These are phyloP conservation scores for Acromyrmex charruanus DNA, from an alignment of 1,140 invertebrate genomes.

Conservation along the genomic window DNA sequence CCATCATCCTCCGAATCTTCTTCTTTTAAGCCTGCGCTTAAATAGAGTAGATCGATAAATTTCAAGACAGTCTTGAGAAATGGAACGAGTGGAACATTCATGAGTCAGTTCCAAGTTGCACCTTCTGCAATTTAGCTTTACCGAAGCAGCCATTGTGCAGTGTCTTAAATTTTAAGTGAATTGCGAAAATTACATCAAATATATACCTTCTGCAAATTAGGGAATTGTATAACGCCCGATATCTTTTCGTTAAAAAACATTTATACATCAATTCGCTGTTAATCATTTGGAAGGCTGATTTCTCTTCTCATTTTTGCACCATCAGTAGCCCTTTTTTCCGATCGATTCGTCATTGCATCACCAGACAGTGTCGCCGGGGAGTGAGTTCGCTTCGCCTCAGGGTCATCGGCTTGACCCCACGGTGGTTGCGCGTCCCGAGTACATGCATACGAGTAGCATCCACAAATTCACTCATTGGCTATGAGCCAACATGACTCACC, in stretches of 20 bases:
- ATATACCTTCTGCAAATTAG: background rate
- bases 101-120: background rate
- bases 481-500: constrained; percentile 84
- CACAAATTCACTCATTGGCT: constrained; percentile 78
- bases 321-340: background rate
- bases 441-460: constrained; percentile 64
- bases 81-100: constrained; percentile 11
- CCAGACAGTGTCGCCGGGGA: background rate
- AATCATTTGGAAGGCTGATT: background rate
- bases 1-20: constrained; percentile 16
- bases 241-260: background rate
- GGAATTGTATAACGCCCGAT: background rate
- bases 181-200: background rate
- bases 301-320: background rate
- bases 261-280: background rate
- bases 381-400: constrained; percentile 31
- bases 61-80: constrained; percentile 31
- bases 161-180: background rate
- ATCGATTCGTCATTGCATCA: background rate
- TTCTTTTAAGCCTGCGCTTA: constrained; percentile 55
- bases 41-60: constrained; percentile 68
- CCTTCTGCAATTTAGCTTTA: background rate
- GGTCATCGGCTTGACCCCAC: constrained; percentile 51
- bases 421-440: constrained; percentile 60
- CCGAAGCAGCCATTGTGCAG: background rate